A percentile compares a stretch with the other conserved stretches of the same genome.
Evolutionary conservation across 2,888 invertebrate species (phyloP).

Genomic region (Baccha elongata): DNA sequence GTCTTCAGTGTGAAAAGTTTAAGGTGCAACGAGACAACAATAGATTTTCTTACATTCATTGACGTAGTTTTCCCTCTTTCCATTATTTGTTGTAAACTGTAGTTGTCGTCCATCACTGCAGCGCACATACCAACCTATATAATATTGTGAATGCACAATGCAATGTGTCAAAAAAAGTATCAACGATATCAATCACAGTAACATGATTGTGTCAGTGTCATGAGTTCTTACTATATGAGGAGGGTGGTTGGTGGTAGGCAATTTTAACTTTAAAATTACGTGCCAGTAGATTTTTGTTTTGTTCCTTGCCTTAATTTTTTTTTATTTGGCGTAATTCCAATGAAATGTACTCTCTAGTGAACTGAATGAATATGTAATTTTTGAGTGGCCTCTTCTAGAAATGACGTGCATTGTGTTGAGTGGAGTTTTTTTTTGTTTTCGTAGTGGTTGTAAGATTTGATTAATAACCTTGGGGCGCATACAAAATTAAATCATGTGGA

Average conservation of each 20-base stretch:
- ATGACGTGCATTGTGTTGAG: constrained; percentile 65
- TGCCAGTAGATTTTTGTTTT: constrained; percentile 12
- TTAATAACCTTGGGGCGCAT: constrained; percentile 42
- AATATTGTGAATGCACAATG: constrained; percentile 40
- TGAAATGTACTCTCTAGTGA: constrained; percentile 42
- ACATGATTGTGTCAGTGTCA: constrained; percentile 73
- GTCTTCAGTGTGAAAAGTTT: neutral
- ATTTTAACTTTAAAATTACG: constrained; percentile 58
- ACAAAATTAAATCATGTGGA: constrained; percentile 27
- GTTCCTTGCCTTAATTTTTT: constrained; percentile 1
- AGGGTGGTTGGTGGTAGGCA: constrained; percentile 22
- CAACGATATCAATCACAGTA: constrained; percentile 70
- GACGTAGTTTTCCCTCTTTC: neutral
- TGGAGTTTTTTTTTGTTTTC: constrained; percentile 41
- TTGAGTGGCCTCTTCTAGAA: constrained; percentile 70
- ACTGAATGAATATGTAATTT: constrained; percentile 43
- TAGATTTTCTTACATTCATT: constrained; percentile 7
- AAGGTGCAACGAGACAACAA: too few species aligned
- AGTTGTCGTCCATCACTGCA: too few species aligned
- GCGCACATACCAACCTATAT: neutral
- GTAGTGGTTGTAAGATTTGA: constrained; percentile 56
- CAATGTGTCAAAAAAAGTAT: constrained; percentile 70
- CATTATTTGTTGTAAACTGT: too few species aligned
- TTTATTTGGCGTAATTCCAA: constrained; percentile 63
- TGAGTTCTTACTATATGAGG: constrained; percentile 37